Percentiles rank a stretch among this genome's conserved stretches.
Evolutionary conservation across 1,140 invertebrate species (phyloP).

Genomic region (Macrotrachela quadricornifera): DNA sequence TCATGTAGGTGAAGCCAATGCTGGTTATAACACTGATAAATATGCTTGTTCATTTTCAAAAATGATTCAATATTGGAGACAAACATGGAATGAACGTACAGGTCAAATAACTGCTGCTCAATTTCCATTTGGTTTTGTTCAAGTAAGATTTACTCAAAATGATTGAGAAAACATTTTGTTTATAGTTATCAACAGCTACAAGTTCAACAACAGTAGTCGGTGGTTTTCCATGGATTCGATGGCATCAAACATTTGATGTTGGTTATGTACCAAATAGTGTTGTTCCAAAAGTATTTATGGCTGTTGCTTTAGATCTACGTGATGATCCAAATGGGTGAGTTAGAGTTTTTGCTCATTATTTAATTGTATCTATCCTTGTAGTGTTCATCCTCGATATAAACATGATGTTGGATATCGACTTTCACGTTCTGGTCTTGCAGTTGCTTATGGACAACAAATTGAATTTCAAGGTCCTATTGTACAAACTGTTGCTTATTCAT

Average conservation of each 20-base stretch:
- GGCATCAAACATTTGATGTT: constrained; percentile 18
- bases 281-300: constrained; percentile 20
- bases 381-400: neutral
- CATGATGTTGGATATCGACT: neutral
- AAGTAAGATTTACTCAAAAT: constrained; percentile 11
- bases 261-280: constrained; percentile 19
- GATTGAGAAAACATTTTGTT: no score
- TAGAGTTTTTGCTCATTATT: no score
- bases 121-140: constrained; percentile 27
- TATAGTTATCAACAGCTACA: no score
- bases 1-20: constrained; percentile 12
- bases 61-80: constrained; percentile 21
- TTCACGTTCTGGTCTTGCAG: no score
- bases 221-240: constrained; percentile 14
- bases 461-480: no score
- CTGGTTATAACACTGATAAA: constrained; percentile 7
- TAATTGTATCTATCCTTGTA: no score
- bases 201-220: neutral
- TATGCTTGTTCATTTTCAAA: constrained; percentile 20
- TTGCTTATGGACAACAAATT: no score
- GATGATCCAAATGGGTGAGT: constrained; percentile 9
- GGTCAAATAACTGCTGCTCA: constrained; percentile 11
- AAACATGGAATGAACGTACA: constrained; percentile 12
- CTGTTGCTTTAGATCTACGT: constrained; percentile 20
- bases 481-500: no score